Base-by-base conservation (phyloP, 2,113 vertebrate genomes). In the Sardina pilchardus region DNA sequence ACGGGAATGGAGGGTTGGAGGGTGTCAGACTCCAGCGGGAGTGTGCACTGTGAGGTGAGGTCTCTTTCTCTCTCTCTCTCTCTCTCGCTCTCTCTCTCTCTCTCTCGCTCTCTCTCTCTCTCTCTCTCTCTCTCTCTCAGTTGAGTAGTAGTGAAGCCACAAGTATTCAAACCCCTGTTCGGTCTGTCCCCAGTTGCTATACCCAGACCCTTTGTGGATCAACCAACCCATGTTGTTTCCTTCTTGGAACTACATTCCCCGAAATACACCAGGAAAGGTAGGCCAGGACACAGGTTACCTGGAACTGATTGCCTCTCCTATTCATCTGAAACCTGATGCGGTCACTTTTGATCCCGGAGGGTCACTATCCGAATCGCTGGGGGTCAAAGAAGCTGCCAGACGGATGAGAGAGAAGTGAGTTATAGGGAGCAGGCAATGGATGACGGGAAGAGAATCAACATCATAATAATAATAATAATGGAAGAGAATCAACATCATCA, bases 231-330 rank as follows among this genome's bases (percentile, higher is more conserved):
- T 96, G 86, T 91, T 98, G 47, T 94, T 98, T 44, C 95, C 95
- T 14, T 92, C 94, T 83, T 98, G 97, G 97, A 95, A 95, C 80
- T 98, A 96, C 75, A 95, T 97, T 88, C 95, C 96, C 88, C 93
- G 93, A 2, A 34, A 88, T 93, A 87, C 91, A 85, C 16, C 43
- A 0, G 92, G 86, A 36, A 85, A 45, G 42, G 89, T 85, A 10
- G 81, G 48, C 43, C 48, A 36, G 0, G 5, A 86, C 16, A 59
- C 26, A 0, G 89, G 96, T 0, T 92, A 91, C 0, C 0, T 97
- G 86, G 97, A 98, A 92, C 91, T 97, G 81, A 87, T 96, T 85
- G 87, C 88, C 16, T 88, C 93, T 50, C 96, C 96, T 9, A 53
- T 94, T 42, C 92, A 92, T 1, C 89, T 97, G 67, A 85, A 85